phyloP scores from a whole-genome alignment of 2,797 vertebrate genomes.

The Lepilemur septentrionalis region DNA sequence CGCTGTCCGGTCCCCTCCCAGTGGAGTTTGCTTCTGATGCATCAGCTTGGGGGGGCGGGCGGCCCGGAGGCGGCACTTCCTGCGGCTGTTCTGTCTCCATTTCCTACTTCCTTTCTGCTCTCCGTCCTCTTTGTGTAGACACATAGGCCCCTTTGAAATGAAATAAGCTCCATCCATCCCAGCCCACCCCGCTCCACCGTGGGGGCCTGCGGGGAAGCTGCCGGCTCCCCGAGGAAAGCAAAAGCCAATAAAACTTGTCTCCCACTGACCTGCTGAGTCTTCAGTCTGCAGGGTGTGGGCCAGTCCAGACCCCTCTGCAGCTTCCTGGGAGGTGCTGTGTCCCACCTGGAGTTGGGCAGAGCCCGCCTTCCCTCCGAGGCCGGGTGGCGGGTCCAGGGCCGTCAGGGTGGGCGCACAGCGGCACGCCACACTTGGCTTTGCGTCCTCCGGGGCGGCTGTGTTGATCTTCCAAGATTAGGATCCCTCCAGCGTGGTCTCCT shows the following conservation, averaged over 20 bases:
- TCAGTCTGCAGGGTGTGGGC: not conserved
- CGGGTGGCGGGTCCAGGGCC: not conserved
- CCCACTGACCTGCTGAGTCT: not conserved
- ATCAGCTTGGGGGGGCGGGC: not conserved
- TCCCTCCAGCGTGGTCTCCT: too few species aligned
- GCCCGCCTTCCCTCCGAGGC: not conserved
- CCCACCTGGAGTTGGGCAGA: not conserved
- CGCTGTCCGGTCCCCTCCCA: not conserved
- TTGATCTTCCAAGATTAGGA: accelerated
- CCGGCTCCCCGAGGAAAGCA: not conserved
- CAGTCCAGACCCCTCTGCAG: not conserved
- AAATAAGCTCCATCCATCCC: not conserved
- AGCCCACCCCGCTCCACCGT: constrained; percentile 29
- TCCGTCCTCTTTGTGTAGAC: not conserved
- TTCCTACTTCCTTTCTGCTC: not conserved
- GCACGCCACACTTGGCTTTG: accelerated
- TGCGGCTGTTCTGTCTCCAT: not conserved
- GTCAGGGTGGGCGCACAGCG: too few species aligned
- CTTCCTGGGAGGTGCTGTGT: not conserved
- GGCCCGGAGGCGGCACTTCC: not conserved
- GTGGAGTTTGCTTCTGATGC: not conserved
- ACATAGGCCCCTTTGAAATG: constrained; percentile 36
- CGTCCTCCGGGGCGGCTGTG: not conserved
- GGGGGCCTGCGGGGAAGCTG: constrained; percentile 67
- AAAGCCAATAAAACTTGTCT: constrained; percentile 56